Evolutionary conservation across 2,113 vertebrate genomes (phyloP), one percentile per base, ranked within the genome.

Genomic region (western clawed frog (Xenopus tropicalis)): DNA sequence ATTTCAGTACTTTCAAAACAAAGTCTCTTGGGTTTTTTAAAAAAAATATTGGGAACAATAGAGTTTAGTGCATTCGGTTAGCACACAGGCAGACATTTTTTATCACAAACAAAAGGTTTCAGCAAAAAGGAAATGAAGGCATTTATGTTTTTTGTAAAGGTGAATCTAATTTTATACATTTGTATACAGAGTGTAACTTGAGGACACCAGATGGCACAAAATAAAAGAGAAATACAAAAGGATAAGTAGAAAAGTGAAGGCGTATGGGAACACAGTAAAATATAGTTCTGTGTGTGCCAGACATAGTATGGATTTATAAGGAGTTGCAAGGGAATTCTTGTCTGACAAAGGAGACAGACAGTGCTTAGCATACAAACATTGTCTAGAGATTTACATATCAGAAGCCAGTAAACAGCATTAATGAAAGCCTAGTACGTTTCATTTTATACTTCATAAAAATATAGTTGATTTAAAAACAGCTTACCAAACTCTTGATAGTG

Each of bases 111-210:
- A 17, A 54, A 54, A 54, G 52, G 3, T 54, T 54, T 54, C 16
- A 1, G 19, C 52, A n/a, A n/a, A n/a, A 17, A 54, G 20, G 12
- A 59, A 59, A 59, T 22, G 22, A 4, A 24, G 11, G 11, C 54
- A 57, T 57, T 65, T 65, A 16, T 6, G 48, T 66, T 65, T 21
- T 65, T 44, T 20, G 42, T 44, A 65, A 19, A 66, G 64, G 11
- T 48, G 14, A 5, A 14, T 23, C 42, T 23, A 12, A 66, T 23
- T 16, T 48, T 12, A 24, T 12, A 23, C 57, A 66, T 46, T 43
- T 66, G 20, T 46, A 66, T 22, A 14, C n/a, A 16, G n/a, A 48
- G n/a, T 66, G 43, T 14, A 23, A 66, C 21, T 48, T 48, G 16
- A 66, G n/a, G n/a, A 37, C 44, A 22, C 44, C 44, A 66, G 44